Evolutionary conservation across 2,797 vertebrate species (phyloP), one percentile per base, ranked within the genome.

Genomic region (Pseudocheirus occidentalis): DNA sequence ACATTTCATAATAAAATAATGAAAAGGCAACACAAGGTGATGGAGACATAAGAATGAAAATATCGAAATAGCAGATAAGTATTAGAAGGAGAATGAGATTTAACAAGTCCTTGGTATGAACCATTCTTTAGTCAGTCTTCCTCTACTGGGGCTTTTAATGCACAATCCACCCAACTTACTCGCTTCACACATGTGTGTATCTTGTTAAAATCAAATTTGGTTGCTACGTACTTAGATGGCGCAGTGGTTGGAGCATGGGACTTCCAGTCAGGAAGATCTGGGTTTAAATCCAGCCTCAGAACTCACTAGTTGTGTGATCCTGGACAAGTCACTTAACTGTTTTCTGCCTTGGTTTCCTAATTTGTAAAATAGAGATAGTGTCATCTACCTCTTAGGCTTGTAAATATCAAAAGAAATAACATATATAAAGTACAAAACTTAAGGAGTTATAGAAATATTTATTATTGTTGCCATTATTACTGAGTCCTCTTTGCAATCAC

Each of bases 1-100:
- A 99, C 97, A 97, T 99, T 99, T 98, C 98, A 99, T 99, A 99
- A 99, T 99, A 99, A 99, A 99, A 98, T 98, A 99, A 98, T 99
- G 98, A 99, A 99, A 99, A 99, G 99, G 99, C 98, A 97, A 98
- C 55, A 97, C 98, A 96, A 96, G 98, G 97, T 98, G 98, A 98
- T 97, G 4, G 34, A 98, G 97, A 97, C 95, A 95, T 98, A 97
- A 98, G 97, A 98, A 97, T 98, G 97, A 98, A 98, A 98, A 97
- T 96, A 96, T 97, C 98, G 98, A 98, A 98, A 98, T 95, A 98
- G 98, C 98, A 96, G 98, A 97, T 98, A 98, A 98, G 98, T 98
- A 98, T 97, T 98, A 97, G 98, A 98, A 98, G 98, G 98, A 98
- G 99, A 99, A 99, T 98, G 99, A 98, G 99, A 99, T 99, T 99